Evolutionary conservation across 2,113 vertebrate species (phyloP).

Genomic region (Orthochromis indermauri): DNA sequence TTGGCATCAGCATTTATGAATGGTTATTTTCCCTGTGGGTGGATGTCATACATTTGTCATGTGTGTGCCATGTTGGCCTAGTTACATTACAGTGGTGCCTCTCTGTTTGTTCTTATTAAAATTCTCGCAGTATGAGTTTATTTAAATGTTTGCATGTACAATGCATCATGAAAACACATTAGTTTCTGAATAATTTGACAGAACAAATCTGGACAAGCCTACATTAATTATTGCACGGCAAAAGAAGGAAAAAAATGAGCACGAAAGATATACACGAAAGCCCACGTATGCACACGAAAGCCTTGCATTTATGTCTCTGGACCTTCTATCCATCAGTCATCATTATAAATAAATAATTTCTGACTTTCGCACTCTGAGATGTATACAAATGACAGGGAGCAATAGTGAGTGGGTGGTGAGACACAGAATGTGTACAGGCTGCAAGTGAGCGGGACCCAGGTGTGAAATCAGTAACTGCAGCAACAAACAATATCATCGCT

Average conservation of each 20-base stretch:
- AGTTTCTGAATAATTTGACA: not conserved
- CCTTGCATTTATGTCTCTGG: not conserved
- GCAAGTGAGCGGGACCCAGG: not conserved
- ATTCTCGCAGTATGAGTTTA: not conserved
- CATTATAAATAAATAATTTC: not conserved
- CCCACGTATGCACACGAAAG: not conserved
- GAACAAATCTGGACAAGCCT: not conserved
- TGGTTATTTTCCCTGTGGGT: slow-evolving; percentile 6
- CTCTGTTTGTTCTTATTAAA: not conserved
- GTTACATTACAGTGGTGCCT: not conserved
- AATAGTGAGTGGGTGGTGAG: not conserved
- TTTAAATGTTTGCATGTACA: not conserved
- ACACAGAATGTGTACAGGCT: not conserved
- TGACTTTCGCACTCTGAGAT: not conserved
- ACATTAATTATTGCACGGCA: not conserved
- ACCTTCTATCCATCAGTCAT: not conserved
- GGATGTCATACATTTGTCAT: slow-evolving; percentile 43
- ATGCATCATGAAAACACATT: not conserved
- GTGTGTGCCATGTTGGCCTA: slow-evolving; percentile 52
- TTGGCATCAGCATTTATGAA: slow-evolving; percentile 37
- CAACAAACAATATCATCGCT: not conserved
- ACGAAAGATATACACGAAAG: not conserved
- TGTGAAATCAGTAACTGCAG: not conserved
- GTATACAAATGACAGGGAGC: not conserved
- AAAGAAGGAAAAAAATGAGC: not conserved